Percentiles rank a stretch among this genome's conserved stretches.
Evolutionary conservation across 2,113 vertebrate species (phyloP).

Genomic region (Tiliqua scincoides): DNA sequence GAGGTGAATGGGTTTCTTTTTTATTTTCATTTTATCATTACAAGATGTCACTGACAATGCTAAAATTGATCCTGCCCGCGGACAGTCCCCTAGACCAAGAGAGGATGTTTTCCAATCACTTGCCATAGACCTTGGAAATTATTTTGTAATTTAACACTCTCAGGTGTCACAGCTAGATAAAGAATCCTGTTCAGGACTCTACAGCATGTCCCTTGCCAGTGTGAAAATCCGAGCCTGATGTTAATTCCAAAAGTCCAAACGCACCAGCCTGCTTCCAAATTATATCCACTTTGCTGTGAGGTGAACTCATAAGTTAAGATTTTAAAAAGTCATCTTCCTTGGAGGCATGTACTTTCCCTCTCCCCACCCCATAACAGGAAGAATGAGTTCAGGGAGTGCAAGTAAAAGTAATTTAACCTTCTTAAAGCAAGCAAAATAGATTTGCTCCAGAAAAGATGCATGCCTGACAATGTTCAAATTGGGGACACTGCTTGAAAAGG

Average conservation of each 20-base stretch:
- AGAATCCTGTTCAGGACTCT: conserved; percentile 56
- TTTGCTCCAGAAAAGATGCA: conserved; percentile 33
- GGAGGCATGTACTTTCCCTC: conserved; percentile 35
- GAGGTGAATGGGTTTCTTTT: background rate
- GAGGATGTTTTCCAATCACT: conserved; percentile 46
- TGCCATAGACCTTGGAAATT: conserved; percentile 63
- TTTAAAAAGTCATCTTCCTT: conserved; percentile 42
- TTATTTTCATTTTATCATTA: conserved; percentile 24
- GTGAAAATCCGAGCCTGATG: conserved; percentile 60
- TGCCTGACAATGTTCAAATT: conserved; percentile 29
- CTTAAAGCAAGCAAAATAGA: conserved; percentile 37
- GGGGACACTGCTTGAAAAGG: conserved; percentile 1
- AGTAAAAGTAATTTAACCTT: conserved; percentile 51
- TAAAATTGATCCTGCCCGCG: conserved; percentile 51
- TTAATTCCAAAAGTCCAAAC: conserved; percentile 60
- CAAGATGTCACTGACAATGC: conserved; percentile 45
- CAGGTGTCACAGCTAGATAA: conserved; percentile 73
- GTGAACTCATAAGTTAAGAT: conserved; percentile 57
- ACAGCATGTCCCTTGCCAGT: conserved; percentile 14
- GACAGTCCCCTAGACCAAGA: conserved; percentile 56
- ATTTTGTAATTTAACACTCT: conserved; percentile 73
- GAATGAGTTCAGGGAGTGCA: conserved; percentile 21
- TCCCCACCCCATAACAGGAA: conserved; percentile 23
- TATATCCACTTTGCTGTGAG: conserved; percentile 49
- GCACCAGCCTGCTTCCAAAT: conserved; percentile 45